Evolutionary conservation across 2,888 invertebrate genomes (phyloP).

Genomic region (Sarcophaga caerulescens): DNA sequence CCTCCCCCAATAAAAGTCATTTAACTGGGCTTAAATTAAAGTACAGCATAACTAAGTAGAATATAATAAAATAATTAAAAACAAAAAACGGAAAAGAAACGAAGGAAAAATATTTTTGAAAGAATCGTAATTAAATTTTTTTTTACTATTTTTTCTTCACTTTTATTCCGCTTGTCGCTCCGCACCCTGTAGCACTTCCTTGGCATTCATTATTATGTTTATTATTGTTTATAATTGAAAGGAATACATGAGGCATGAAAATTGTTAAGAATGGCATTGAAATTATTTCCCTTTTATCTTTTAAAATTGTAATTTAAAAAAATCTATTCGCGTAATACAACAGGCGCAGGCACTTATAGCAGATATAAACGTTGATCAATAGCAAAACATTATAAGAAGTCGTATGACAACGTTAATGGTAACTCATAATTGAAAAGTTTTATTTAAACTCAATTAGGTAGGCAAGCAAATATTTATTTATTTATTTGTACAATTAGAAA

Average conservation of each 20-base stretch:
- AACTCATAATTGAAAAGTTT: background rate
- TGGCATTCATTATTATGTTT: background rate
- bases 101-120: background rate
- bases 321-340: background rate
- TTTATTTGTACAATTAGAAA: background rate
- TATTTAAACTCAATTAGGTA: background rate
- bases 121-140: conserved; percentile 53
- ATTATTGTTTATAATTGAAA: conserved; percentile 16
- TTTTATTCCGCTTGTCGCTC: background rate
- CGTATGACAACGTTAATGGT: background rate
- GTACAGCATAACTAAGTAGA: background rate
- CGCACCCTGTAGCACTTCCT: background rate
- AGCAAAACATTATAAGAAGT: background rate
- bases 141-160: background rate
- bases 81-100: background rate
- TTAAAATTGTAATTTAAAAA: background rate
- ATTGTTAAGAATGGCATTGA: background rate
- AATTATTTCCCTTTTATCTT: background rate
- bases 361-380: no score
- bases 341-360: no score
- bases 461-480: background rate
- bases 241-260: conserved; percentile 9
- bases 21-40: conserved; percentile 2
- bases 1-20: background rate
- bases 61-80: background rate